A percentile compares a stretch with the other conserved stretches of the same genome.
phyloP scores from a whole-genome alignment of 1,140 invertebrate genomes.

The Drosophila serrata region DNA sequence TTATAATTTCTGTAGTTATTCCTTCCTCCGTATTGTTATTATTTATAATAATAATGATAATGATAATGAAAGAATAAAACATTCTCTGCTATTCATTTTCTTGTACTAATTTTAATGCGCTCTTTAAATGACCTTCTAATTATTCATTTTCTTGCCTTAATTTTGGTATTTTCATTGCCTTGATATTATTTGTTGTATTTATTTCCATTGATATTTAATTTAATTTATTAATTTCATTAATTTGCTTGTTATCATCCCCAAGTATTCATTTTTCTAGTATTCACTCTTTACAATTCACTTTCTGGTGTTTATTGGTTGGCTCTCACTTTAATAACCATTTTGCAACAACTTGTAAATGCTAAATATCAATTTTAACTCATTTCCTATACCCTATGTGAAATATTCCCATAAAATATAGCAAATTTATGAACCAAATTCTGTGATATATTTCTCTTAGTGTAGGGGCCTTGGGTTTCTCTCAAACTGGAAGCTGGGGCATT shows the following conservation, averaged over 20 bases:
- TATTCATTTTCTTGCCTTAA: not conserved
- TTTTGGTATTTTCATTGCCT: not conserved
- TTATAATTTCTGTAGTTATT: not conserved
- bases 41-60: too few species aligned
- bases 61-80: too few species aligned
- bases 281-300: not conserved
- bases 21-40: not conserved
- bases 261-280: not conserved
- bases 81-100: not conserved
- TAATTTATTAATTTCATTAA: not conserved
- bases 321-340: not conserved
- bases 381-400: too few species aligned
- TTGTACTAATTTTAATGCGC: not conserved
- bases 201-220: not conserved
- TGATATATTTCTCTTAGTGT: slow-evolving; percentile 4
- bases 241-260: not conserved
- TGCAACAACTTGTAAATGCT: too few species aligned
- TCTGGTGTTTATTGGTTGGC: too few species aligned
- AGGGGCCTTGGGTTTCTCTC: slow-evolving; percentile 7
- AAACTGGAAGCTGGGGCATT: slow-evolving; percentile 33
- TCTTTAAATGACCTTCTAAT: too few species aligned
- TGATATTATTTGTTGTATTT: not conserved
- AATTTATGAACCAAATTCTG: not conserved
- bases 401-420: not conserved
- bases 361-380: not conserved